phyloP scores from a whole-genome alignment of 2,113 vertebrate species.

The Tylochromis polylepis region DNA sequence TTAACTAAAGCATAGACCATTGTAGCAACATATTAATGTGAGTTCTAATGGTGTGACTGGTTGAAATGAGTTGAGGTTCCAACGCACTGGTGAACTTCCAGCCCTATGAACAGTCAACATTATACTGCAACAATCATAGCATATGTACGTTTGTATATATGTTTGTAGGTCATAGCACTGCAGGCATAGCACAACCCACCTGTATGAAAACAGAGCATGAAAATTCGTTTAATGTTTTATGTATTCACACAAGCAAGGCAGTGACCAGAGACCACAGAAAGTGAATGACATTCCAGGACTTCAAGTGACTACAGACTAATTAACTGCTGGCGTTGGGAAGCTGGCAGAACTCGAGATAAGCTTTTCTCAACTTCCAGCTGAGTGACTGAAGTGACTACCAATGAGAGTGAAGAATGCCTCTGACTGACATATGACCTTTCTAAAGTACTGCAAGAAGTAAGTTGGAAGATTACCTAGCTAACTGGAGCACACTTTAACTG shows the following conservation, averaged over 20 bases:
- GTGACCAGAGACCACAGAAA: background rate
- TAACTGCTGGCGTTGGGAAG: background rate
- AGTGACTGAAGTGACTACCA: background rate
- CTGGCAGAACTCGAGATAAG: background rate
- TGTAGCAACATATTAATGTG: background rate
- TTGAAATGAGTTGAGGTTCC: background rate
- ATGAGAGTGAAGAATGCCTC: background rate
- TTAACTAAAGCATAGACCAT: background rate
- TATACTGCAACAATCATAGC: background rate
- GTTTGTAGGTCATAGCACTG: background rate
- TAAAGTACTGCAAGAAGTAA: background rate
- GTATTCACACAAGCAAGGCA: background rate
- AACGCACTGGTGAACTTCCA: background rate
- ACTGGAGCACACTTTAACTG: background rate
- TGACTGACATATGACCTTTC: rapidly evolving
- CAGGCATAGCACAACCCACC: background rate
- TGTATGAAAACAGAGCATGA: background rate
- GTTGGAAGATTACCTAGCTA: background rate
- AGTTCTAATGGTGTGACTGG: background rate
- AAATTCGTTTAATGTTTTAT: background rate
- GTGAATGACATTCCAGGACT: background rate
- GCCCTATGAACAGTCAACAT: rapidly evolving
- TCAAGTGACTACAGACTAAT: background rate
- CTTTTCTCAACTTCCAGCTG: background rate
- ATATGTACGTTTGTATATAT: too few species aligned